These are phyloP conservation scores for Cettia cetti DNA, from an alignment of 2,113 vertebrate species.

Conservation along the genomic window DNA sequence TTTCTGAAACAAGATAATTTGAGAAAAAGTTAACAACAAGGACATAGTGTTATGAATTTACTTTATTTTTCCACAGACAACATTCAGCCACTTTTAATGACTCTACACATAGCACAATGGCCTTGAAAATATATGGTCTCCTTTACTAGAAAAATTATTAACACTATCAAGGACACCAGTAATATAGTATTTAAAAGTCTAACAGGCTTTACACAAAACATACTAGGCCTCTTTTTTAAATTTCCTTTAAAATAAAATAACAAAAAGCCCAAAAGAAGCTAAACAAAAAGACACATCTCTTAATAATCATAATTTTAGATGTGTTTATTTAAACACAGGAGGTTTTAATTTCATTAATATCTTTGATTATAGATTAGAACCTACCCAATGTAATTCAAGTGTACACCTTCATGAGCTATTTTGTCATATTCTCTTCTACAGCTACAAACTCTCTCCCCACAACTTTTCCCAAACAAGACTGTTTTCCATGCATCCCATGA, in stretches of 20 bases:
- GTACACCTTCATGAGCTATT: not conserved
- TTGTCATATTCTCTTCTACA: not conserved
- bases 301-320: not conserved
- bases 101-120: not conserved
- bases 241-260: not conserved
- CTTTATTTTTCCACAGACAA: not conserved
- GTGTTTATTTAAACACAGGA: not conserved
- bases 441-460: not conserved
- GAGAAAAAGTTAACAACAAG: not conserved
- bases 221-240: not conserved
- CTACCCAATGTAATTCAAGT: not conserved
- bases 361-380: not conserved
- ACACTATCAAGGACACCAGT: not conserved
- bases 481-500: not conserved
- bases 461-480: not conserved
- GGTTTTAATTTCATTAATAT: not conserved
- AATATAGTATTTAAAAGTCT: not conserved
- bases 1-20: not conserved
- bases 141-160: not conserved
- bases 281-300: not conserved
- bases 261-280: fast-evolving
- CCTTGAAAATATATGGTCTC: not conserved
- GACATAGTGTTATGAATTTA: not conserved
- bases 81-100: not conserved
- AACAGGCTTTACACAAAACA: not conserved